Evolutionary conservation across 2,888 invertebrate genomes (phyloP), one percentile per base, ranked within the genome.

Genomic region (Hemaris fuciformis): DNA sequence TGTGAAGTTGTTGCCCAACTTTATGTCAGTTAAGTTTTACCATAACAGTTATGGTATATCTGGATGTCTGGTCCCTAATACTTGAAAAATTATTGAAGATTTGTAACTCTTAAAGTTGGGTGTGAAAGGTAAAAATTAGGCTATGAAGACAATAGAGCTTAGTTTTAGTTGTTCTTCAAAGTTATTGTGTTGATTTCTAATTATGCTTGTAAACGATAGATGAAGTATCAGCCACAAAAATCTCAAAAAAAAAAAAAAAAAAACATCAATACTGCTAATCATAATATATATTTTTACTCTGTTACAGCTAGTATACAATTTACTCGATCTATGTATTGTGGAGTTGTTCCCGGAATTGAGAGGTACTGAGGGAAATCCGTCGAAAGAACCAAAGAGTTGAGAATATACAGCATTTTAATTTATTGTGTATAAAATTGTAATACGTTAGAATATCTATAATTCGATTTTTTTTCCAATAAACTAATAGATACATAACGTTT

Each of bases 301-400:
- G 22, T 87, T 86, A 10, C 94, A 94, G 95, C 87, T 98, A 70
- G 94, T 95, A 66, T 97, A 98, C 85, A 94, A 95, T 72, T 88
- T 98, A 60, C 84, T 98, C 70, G 98, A 98, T 83, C 93, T 96
- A 60, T 91, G 97, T 61, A 76, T 97, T 31, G 86, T 94, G 58
- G 96, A 97, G 86, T 86, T 97, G 65, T 97, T 96, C 87, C 97
- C 97, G 0, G 96, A 97, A 83, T 72, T 94, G 60, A 83, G 73
- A 38, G 72, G 73, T 61, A 64, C 70, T 56, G 74, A 69, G 3
- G 68, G 65, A 34, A 68, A 61, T 58, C 66, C 73, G 62, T 66
- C 72, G 31, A 75, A 66, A 62, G 73, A 77, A 70, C 75, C 81
- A 74, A 85, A 83, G 73, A 86, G 84, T 84, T 89, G 84, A 87